Percentiles rank a stretch among this genome's conserved stretches.
Conservation (phyloP, 2,797 vertebrate genomes). For the Oophaga sylvatica region DNA sequence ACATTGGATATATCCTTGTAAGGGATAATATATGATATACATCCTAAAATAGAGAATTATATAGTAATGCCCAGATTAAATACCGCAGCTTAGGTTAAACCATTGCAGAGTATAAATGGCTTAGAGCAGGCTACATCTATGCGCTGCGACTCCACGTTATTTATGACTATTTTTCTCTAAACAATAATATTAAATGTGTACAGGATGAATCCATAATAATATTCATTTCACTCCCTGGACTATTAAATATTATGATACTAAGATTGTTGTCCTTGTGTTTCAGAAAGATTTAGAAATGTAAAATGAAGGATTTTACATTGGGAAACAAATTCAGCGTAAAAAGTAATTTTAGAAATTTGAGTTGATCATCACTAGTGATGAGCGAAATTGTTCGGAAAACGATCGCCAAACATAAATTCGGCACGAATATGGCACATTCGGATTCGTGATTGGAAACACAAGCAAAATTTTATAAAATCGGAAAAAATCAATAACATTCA, state of each 20-base stretch:
- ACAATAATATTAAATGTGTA: constrained; percentile 9
- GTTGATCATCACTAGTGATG: not conserved
- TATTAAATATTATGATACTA: constrained; percentile 24
- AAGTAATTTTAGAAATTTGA: not conserved
- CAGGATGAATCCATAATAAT: constrained; percentile 33
- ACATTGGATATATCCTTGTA: not conserved
- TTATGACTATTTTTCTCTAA: constrained; percentile 22
- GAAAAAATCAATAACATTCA: too few species aligned
- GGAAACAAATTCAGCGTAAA: not conserved
- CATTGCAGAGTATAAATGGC: constrained; percentile 18
- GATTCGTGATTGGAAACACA: too few species aligned
- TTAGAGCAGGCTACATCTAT: constrained; percentile 25
- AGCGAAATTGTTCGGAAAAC: too few species aligned
- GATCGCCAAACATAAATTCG: too few species aligned
- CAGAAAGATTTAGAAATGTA: constrained; percentile 4
- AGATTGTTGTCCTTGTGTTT: not conserved
- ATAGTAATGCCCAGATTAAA: not conserved
- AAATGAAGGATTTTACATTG: not conserved
- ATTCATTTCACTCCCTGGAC: not conserved
- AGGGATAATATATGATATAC: not conserved
- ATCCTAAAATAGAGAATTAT: constrained; percentile 4
- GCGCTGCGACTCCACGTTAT: not conserved
- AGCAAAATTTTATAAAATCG: too few species aligned
- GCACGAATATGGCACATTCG: too few species aligned
- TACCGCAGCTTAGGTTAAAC: constrained; percentile 20